Evolutionary conservation across 2,113 vertebrate species (phyloP).

Genomic region (Archilochus colubris): DNA sequence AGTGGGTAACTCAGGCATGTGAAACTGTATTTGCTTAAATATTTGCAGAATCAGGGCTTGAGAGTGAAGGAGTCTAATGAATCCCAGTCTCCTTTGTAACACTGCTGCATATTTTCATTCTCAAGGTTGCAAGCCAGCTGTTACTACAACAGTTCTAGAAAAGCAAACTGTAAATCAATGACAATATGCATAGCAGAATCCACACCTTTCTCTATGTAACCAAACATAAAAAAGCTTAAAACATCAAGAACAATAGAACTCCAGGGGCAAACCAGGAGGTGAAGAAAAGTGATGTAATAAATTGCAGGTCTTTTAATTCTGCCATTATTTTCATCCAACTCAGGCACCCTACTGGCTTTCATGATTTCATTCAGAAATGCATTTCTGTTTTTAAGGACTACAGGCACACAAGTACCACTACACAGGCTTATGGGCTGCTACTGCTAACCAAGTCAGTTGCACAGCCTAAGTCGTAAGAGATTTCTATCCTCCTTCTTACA

Average conservation of each 20-base stretch:
- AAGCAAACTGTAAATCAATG: neutral
- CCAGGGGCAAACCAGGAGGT: neutral
- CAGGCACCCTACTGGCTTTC: neutral
- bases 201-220: neutral
- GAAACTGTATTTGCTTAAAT: neutral
- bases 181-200: neutral
- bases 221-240: neutral
- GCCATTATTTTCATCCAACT: neutral
- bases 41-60: constrained; percentile 3
- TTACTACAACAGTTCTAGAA: neutral
- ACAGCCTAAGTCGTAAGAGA: neutral
- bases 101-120: neutral
- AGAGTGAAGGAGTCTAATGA: constrained; percentile 5
- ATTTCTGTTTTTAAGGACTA: neutral
- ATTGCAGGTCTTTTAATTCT: neutral
- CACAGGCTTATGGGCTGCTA: neutral
- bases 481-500: neutral
- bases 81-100: constrained; percentile 32
- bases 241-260: constrained; percentile 31
- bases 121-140: constrained; percentile 12
- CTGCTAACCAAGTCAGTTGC: neutral
- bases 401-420: neutral
- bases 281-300: neutral
- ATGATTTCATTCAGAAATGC: neutral
- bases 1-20: neutral